phyloP scores from a whole-genome alignment of 2,797 vertebrate species.

The Siniperca undulata region DNA sequence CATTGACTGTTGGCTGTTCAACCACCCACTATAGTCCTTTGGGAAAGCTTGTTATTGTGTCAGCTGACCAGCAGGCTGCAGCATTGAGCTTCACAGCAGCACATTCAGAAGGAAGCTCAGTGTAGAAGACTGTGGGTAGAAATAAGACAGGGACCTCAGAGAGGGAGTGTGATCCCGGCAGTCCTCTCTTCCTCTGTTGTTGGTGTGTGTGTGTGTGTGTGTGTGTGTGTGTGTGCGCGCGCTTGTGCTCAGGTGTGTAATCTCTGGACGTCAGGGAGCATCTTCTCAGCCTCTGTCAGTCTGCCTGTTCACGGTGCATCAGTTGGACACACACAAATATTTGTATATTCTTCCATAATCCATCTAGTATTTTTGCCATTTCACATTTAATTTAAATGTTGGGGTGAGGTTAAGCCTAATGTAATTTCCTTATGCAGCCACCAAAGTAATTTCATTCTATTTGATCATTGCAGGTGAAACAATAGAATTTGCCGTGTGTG shows the following conservation, averaged over 20 bases:
- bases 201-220: constrained; percentile 2
- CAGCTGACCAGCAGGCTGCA: constrained; percentile 62
- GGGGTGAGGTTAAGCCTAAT: constrained; percentile 12
- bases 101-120: no score
- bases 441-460: constrained; percentile 25
- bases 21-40: constrained; percentile 25
- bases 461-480: constrained; percentile 19
- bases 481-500: constrained; percentile 29
- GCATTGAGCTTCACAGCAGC: constrained; percentile 48
- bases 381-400: constrained; percentile 30
- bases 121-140: not conserved
- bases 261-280: constrained; percentile 15
- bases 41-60: constrained; percentile 6
- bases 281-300: constrained; percentile 18
- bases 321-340: constrained; percentile 10
- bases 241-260: constrained; percentile 22
- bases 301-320: not conserved
- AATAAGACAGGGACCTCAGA: not conserved
- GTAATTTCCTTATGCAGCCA: constrained; percentile 6
- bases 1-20: constrained; percentile 53
- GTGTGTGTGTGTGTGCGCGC: not conserved
- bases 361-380: constrained; percentile 4
- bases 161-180: constrained; percentile 15
- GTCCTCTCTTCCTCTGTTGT: not conserved
- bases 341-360: not conserved